Percentiles rank a stretch among this genome's conserved stretches.
phyloP scores from a whole-genome alignment of 2,797 vertebrate species.

The Enteromius treurensis region DNA sequence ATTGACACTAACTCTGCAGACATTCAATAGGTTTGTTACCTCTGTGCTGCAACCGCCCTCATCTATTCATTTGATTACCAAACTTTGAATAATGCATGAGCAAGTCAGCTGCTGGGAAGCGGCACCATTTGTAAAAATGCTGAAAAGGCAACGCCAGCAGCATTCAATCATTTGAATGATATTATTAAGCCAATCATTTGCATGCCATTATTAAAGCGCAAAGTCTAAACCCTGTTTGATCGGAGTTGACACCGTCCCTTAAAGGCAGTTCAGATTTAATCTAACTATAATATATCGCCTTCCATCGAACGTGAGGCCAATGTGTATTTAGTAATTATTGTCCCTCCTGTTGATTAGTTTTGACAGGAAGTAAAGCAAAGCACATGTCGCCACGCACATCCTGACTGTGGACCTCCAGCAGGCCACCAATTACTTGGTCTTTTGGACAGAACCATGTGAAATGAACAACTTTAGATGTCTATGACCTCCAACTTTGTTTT shows the following conservation, averaged over 20 bases:
- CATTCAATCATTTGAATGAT: slow-evolving; percentile 42
- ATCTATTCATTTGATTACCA: slow-evolving; percentile 51
- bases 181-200: slow-evolving; percentile 46
- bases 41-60: slow-evolving; percentile 34
- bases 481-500: slow-evolving; percentile 54
- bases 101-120: slow-evolving; percentile 41
- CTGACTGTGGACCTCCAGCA: not conserved
- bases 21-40: slow-evolving; percentile 53
- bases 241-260: slow-evolving; percentile 18
- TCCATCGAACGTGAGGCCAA: not conserved
- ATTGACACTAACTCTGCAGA: slow-evolving; percentile 48
- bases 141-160: slow-evolving; percentile 42
- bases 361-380: slow-evolving; percentile 13
- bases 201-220: slow-evolving; percentile 37
- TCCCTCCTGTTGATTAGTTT: slow-evolving; percentile 5
- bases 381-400: not conserved
- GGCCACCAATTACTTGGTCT: not conserved
- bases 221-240: slow-evolving; percentile 31
- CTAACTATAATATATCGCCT: not conserved
- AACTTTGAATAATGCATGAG: slow-evolving; percentile 52
- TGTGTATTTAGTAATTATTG: slow-evolving; percentile 34
- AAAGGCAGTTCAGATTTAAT: slow-evolving; percentile 10
- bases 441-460: slow-evolving; percentile 20
- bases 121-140: slow-evolving; percentile 41
- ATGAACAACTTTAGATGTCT: slow-evolving; percentile 47